These are phyloP conservation scores for Diarsia mendica DNA, from an alignment of 2,888 invertebrate genomes.

Conservation along the genomic window DNA sequence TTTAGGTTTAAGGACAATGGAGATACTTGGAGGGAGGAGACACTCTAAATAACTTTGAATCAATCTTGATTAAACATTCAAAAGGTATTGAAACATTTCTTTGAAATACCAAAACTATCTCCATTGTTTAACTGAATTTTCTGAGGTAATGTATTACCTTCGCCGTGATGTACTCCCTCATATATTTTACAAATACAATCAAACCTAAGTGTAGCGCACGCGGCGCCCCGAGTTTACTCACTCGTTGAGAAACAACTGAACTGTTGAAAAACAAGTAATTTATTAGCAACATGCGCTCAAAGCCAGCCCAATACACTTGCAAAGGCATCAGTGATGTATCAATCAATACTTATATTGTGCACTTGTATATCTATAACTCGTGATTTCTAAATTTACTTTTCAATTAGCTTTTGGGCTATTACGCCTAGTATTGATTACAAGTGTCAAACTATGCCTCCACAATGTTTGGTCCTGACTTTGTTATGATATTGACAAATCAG, in stretches of 20 bases:
- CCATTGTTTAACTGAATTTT: conserved; percentile 82
- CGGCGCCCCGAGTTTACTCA: conserved; percentile 90
- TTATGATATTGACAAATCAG: conserved; percentile 84
- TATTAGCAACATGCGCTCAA: conserved; percentile 90
- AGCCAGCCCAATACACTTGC: conserved; percentile 85
- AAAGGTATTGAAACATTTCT: conserved; percentile 3
- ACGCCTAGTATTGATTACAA: conserved; percentile 29
- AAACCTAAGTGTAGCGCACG: conserved; percentile 90
- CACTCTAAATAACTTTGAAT: conserved; percentile 67
- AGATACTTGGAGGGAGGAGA: conserved; percentile 77
- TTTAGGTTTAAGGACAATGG: conserved; percentile 76
- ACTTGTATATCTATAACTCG: conserved; percentile 7
- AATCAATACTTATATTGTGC: conserved; percentile 31
- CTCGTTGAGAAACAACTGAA: conserved; percentile 90
- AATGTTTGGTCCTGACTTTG: conserved; percentile 85
- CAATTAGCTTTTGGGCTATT: conserved; percentile 25
- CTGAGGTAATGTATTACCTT: conserved; percentile 89
- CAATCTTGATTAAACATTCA: conserved; percentile 13
- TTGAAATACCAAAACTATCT: conserved; percentile 70
- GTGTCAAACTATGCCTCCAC: conserved; percentile 77
- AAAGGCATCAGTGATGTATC: conserved; percentile 75
- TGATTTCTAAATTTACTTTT: conserved; percentile 33
- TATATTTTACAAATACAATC: conserved; percentile 89
- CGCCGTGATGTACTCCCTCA: conserved; percentile 88
- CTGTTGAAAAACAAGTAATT: conserved; percentile 91